Evolutionary conservation across 1,140 invertebrate species (phyloP).

Genomic region (Drosophila orosa): DNA sequence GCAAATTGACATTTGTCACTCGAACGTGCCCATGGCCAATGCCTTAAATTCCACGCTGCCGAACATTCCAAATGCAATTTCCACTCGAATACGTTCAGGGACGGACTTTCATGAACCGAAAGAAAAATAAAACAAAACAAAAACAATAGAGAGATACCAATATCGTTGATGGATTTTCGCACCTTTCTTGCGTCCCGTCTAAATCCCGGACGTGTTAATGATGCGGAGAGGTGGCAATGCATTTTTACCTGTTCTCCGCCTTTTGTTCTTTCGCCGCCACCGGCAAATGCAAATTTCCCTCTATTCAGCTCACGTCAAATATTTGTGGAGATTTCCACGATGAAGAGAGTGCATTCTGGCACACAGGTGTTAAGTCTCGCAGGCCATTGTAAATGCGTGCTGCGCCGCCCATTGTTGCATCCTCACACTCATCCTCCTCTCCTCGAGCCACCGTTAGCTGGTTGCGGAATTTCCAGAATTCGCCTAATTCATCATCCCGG

Average conservation of each 20-base stretch:
- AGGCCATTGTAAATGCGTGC: constrained; percentile 74
- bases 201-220: constrained; percentile 75
- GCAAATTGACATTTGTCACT: constrained; percentile 82
- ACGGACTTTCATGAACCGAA: constrained; percentile 45
- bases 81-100: constrained; percentile 38
- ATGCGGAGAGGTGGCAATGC: constrained; percentile 37
- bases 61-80: constrained; percentile 38
- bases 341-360: constrained; percentile 77
- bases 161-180: constrained; percentile 72
- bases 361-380: constrained; percentile 78
- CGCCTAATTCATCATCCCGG: constrained; percentile 59
- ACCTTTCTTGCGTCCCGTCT: constrained; percentile 45
- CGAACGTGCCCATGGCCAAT: constrained; percentile 70
- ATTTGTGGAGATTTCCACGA: constrained; percentile 76
- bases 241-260: constrained; percentile 56
- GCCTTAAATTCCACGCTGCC: constrained; percentile 41
- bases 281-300: constrained; percentile 76
- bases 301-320: constrained; percentile 74
- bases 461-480: constrained; percentile 81
- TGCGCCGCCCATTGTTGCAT: constrained; percentile 13
- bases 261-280: constrained; percentile 76
- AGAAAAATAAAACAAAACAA: background rate
- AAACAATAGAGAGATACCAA: constrained; percentile 30
- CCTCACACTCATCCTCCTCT: constrained; percentile 9
- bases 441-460: constrained; percentile 34